phyloP scores from a whole-genome alignment of 2,113 vertebrate species.

The Himantopus leucocephalus region DNA sequence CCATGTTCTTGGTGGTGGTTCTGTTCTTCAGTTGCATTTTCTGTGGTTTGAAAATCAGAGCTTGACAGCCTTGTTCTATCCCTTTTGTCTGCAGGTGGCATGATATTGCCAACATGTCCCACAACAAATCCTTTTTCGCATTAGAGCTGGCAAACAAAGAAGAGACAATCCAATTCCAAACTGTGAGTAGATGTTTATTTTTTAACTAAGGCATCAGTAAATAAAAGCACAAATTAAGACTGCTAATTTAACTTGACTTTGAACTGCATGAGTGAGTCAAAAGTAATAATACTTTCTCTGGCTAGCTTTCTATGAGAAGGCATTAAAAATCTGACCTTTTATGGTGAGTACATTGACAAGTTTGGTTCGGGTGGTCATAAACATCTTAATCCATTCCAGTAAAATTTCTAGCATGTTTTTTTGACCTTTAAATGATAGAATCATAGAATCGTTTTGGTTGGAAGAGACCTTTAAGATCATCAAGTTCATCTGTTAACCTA shows the following conservation, averaged over 20 bases:
- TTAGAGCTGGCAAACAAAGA: slow-evolving; percentile 93
- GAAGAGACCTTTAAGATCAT: too few relatives aligned
- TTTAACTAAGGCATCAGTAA: not conserved
- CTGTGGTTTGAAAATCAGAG: not conserved
- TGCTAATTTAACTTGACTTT: not conserved
- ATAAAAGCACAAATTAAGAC: not conserved
- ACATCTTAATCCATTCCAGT: too few relatives aligned
- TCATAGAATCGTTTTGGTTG: too few relatives aligned
- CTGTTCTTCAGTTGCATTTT: not conserved
- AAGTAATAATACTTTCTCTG: too few relatives aligned
- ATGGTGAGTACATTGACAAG: too few relatives aligned
- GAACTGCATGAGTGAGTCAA: not conserved
- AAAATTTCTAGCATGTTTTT: too few relatives aligned
- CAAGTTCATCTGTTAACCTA: not conserved
- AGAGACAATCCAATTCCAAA: slow-evolving; percentile 97
- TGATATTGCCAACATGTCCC: slow-evolving; percentile 97
- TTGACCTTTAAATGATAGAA: too few relatives aligned
- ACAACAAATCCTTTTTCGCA: slow-evolving; percentile 96
- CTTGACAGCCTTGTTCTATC: not conserved
- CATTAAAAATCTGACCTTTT: too few relatives aligned
- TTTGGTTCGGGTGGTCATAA: too few relatives aligned
- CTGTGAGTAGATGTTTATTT: slow-evolving; percentile 79
- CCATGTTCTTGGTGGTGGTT: not conserved
- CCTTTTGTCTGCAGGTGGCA: slow-evolving; percentile 85
- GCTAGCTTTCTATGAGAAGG: too few relatives aligned